These are phyloP conservation scores for Nymphicus hollandicus DNA, from an alignment of 2,113 vertebrate species.

Conservation along the genomic window DNA sequence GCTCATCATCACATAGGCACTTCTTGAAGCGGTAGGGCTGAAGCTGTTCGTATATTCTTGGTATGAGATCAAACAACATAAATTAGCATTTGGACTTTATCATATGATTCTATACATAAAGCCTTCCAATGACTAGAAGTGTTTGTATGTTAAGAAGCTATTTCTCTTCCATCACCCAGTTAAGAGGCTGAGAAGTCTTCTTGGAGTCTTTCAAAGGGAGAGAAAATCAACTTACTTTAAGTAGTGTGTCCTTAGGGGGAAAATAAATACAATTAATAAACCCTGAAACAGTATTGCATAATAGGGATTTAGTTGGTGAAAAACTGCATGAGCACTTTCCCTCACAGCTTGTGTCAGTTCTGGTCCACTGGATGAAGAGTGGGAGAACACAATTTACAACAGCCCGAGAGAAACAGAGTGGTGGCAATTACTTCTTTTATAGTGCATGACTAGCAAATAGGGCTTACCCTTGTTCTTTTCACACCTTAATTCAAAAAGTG, in stretches of 20 bases:
- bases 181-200: background rate
- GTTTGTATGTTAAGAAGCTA: background rate
- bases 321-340: background rate
- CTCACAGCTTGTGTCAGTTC: background rate
- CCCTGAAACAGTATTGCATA: background rate
- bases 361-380: background rate
- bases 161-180: background rate
- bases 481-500: background rate
- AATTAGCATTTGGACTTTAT: background rate
- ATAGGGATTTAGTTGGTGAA: background rate
- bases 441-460: background rate
- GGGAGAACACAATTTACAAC: background rate
- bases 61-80: background rate
- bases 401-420: background rate
- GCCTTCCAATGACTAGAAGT: background rate
- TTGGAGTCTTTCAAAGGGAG: background rate
- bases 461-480: background rate
- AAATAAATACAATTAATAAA: background rate
- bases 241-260: fast-evolving
- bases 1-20: background rate
- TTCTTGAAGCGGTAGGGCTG: background rate
- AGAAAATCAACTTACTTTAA: background rate
- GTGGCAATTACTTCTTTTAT: background rate
- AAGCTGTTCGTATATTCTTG: background rate
- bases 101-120: background rate